These are phyloP conservation scores for Agrochola circellaris DNA, from an alignment of 2,888 invertebrate genomes.

Conservation along the genomic window DNA sequence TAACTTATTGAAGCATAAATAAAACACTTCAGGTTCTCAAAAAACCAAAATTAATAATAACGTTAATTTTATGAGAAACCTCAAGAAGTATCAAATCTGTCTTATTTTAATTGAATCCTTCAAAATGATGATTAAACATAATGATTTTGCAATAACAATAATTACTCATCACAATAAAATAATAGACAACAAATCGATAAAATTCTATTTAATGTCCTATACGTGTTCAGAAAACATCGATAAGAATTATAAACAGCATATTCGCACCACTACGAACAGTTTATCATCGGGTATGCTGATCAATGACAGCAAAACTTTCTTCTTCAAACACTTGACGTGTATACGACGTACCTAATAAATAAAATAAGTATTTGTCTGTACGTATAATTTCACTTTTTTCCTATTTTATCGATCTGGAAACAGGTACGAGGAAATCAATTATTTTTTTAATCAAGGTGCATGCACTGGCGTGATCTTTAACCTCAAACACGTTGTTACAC, in stretches of 20 bases:
- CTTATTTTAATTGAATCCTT: conserved; percentile 15
- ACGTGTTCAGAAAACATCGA: conserved; percentile 39
- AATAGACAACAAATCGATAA: not conserved
- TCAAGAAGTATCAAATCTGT: not conserved
- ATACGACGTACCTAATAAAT: conserved; percentile 31
- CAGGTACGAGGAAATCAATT: conserved; percentile 50
- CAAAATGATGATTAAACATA: conserved; percentile 4
- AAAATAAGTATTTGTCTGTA: conserved; percentile 31
- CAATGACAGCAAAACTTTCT: conserved; percentile 74
- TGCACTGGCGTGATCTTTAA: conserved; percentile 41
- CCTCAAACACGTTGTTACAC: conserved; percentile 15
- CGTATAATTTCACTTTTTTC: conserved; percentile 53
- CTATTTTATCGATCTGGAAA: conserved; percentile 35
- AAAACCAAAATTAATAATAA: too few relatives aligned
- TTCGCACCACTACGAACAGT: conserved; percentile 58
- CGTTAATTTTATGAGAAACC: not conserved
- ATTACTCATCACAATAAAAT: conserved; percentile 2
- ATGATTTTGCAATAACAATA: not conserved
- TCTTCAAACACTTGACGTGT: conserved; percentile 65
- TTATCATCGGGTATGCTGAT: conserved; percentile 71
- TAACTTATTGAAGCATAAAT: conserved; percentile 33
- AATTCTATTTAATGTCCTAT: not conserved
- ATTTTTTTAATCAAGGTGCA: conserved; percentile 29
- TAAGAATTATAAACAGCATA: conserved; percentile 17
- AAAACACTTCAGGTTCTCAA: conserved; percentile 5